phyloP scores from a whole-genome alignment of 2,888 invertebrate genomes.

The Amblyjoppa proteus region DNA sequence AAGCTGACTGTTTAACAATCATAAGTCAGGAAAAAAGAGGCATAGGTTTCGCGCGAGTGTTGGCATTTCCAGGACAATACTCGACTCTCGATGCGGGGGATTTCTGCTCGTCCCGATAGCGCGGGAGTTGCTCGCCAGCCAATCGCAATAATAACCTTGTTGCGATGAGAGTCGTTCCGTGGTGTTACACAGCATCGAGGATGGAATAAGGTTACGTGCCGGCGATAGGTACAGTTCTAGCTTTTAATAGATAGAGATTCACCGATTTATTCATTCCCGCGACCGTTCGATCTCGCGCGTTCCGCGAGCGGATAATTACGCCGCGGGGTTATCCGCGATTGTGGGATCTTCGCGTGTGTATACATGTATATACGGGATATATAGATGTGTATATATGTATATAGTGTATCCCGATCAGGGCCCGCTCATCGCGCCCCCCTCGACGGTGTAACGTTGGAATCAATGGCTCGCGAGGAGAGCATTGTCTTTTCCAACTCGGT shows the following conservation, averaged over 20 bases:
- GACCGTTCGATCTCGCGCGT: slow-evolving; percentile 69
- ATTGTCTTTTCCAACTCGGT: slow-evolving; percentile 82
- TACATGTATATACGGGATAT: neutral
- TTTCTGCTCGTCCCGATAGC: slow-evolving; percentile 33
- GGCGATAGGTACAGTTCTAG: slow-evolving; percentile 30
- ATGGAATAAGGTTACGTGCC: slow-evolving; percentile 60
- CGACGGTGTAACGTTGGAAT: slow-evolving; percentile 53
- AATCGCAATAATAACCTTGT: slow-evolving; percentile 61
- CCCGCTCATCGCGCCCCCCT: slow-evolving; percentile 57
- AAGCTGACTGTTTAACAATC: slow-evolving; percentile 40
- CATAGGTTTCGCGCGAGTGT: slow-evolving; percentile 41
- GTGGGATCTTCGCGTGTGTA: slow-evolving; percentile 63
- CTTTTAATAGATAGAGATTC: slow-evolving; percentile 60
- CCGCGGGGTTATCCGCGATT: slow-evolving; percentile 76
- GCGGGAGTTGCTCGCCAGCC: slow-evolving; percentile 9
- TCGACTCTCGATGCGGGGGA: slow-evolving; percentile 43
- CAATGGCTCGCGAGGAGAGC: slow-evolving; percentile 47
- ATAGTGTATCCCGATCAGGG: slow-evolving; percentile 49
- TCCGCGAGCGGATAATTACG: slow-evolving; percentile 75
- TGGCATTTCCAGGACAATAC: slow-evolving; percentile 69
- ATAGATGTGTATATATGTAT: neutral
- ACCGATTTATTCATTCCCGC: slow-evolving; percentile 49
- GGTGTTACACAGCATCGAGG: slow-evolving; percentile 39
- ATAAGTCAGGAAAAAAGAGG: slow-evolving; percentile 54
- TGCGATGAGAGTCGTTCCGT: slow-evolving; percentile 48